Base-by-base conservation (phyloP, 2,888 invertebrate species). In the Artemia sp. region DNA sequence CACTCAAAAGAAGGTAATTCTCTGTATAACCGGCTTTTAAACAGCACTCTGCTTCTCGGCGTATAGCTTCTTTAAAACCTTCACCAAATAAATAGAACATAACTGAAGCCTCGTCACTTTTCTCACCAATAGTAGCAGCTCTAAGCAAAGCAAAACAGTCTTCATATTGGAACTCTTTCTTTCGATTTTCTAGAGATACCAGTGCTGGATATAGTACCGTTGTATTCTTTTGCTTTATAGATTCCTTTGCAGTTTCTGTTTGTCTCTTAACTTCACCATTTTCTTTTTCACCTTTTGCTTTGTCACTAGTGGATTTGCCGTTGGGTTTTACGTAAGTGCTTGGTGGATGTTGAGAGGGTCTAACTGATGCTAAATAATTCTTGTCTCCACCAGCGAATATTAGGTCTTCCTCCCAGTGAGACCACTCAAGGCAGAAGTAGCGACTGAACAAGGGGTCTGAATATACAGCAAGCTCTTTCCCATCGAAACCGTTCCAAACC, bases 401-500 rank as follows among this genome's bases (percentile, higher is more conserved):
- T n/a, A 58, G 64, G 24, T 58, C 64, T n/a, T 58, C 64, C 11
- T 58, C 64, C 64, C 64, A 58, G n/a, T 58, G 14, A 58, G 64
- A 58, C 64, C 64, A 58, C 64, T 58, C 64, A 24, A 58, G 14
- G 11, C 14, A 19, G 64, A 58, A 58, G 64, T 19, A 58, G 64
- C 64, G 64, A 24, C 64, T 24, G 24, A n/a, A n/a, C 8, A 19
- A 24, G n/a, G 64, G 64, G 24, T 58, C 64, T 19, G 64, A 19
- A 24, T 19, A 58, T n/a, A 58, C 64, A 10, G 64, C 64, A 19
- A 58, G 64, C n/a, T 19, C 14, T 11, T 58, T 24, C 24, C 64
- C 64, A 10, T n/a, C 24, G 24, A 58, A 58, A 8, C 14, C 64
- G 64, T 58, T 58, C 64, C 64, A 58, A 24, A 58, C 64, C 64